Percentiles rank a stretch among this genome's conserved stretches.
Conservation (phyloP, 2,797 vertebrate species). For the Hephaestus fuliginosus region DNA sequence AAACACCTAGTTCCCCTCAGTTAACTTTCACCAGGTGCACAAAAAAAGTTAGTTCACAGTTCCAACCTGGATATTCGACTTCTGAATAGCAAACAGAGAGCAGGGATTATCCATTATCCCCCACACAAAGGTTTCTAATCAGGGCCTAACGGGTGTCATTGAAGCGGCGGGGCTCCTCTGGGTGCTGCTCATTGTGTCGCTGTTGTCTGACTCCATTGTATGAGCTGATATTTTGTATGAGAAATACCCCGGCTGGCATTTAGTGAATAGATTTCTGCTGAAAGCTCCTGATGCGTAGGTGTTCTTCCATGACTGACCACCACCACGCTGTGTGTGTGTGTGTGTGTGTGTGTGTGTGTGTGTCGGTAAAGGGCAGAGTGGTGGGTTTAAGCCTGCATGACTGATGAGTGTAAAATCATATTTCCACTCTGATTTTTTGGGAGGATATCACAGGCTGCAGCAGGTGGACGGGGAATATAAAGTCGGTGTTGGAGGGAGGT, state of each 20-base stretch:
- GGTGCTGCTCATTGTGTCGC: constrained; percentile 56
- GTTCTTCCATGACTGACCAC: constrained; percentile 57
- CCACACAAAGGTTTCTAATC: constrained; percentile 65
- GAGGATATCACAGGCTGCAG: constrained; percentile 38
- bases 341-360: constrained; percentile 27
- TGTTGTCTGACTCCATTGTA: constrained; percentile 57
- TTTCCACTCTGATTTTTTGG: constrained; percentile 44
- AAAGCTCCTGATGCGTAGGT: constrained; percentile 62
- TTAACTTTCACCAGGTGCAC: not conserved
- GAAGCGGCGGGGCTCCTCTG: constrained; percentile 32
- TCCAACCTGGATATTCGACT: constrained; percentile 41
- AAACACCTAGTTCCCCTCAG: not conserved
- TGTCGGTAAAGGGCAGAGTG: constrained; percentile 51
- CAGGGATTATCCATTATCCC: constrained; percentile 57
- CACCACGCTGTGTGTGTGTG: not conserved
- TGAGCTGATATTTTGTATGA: constrained; percentile 47
- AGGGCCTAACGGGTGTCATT: constrained; percentile 37
- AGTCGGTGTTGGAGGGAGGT: not conserved
- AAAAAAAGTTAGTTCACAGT: constrained; percentile 9
- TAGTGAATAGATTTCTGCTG: constrained; percentile 63
- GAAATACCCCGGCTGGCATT: constrained; percentile 53
- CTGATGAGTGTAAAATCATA: constrained; percentile 64
- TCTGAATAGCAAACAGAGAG: constrained; percentile 46
- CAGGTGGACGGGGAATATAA: constrained; percentile 27
- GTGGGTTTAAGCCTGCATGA: constrained; percentile 61